Evolutionary conservation across 35 echinoderm and acorn worm genomes (phyloP), one percentile per base, ranked within the genome.

Genomic region (Apostichopus parvimensis): DNA sequence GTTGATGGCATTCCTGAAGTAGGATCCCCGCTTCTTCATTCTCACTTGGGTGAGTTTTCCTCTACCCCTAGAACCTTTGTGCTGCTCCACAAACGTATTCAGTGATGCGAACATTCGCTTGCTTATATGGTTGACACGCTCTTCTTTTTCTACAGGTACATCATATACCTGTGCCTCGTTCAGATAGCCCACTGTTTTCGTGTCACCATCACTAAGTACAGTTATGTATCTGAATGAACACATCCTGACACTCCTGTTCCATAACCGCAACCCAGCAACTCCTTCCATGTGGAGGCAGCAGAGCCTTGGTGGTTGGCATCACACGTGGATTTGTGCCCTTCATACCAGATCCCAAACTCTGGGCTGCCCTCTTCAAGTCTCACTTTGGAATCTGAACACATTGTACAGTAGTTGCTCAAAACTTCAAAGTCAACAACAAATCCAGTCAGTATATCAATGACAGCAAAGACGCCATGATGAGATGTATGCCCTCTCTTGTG

Each of bases 181-280:
- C 8, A 90, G 87, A 24, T 90, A 11, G 1, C 6, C 5, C 53
- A 90, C 87, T 76, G 87, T 90, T 56, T 90, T 77, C 34, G 87
- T 77, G 73, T 90, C 87, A 53, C 87, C 87, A 90, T 90, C 87
- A 76, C 53, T 54, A 10, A 77, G 73, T 15, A 90, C 87, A 11
- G 87, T 90, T 7, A 14, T 77, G 87, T 90, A 77, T 6, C 72
- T 10, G n/a, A 90, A 14, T 15, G 62, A 8, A 77, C 26, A 73
- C 8, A 76, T 90, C 1, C 6, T 5, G 8, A 90, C 55, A 52
- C 87, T 90, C 45, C 87, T 73, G 6, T 90, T n/a, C 87, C 87
- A 90, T 56, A 90, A 53, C 53, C 7, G 24, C 6, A 77, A 11
- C 6, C 65, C 87, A 8, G 10, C 87, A 17, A 12, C 73, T 18